Percentiles rank a stretch among this genome's conserved stretches.
phyloP scores from a whole-genome alignment of 2,888 invertebrate genomes.

The Meta bourneti region DNA sequence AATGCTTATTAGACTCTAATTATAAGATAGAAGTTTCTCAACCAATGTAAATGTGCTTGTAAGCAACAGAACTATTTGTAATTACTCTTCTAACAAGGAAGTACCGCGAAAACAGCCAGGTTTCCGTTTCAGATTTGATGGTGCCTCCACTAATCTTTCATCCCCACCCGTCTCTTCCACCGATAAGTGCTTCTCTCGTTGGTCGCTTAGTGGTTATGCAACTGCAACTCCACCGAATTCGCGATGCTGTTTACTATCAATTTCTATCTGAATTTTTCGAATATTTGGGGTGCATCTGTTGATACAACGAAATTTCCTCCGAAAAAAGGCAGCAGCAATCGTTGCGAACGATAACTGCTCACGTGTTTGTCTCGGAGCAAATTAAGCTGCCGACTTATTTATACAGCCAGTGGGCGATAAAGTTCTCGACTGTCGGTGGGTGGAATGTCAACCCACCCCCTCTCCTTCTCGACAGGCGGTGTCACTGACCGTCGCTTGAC shows the following conservation, averaged over 20 bases:
- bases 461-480: slow-evolving; percentile 21
- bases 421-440: slow-evolving; percentile 36
- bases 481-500: slow-evolving; percentile 74
- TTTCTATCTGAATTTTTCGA: neutral
- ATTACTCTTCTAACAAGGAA: slow-evolving; percentile 29
- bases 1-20: too few relatives aligned
- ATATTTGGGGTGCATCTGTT: slow-evolving; percentile 47
- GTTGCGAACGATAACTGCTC: slow-evolving; percentile 20
- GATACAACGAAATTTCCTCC: slow-evolving; percentile 32
- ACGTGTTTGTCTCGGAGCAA: slow-evolving; percentile 61
- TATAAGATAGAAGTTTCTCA: too few relatives aligned
- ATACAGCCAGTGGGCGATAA: slow-evolving; percentile 73
- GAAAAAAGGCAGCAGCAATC: slow-evolving; percentile 21
- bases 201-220: neutral
- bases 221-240: slow-evolving; percentile 3
- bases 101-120: neutral
- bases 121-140: neutral
- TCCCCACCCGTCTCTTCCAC: neutral
- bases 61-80: neutral
- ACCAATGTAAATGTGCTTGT: too few relatives aligned
- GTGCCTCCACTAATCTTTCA: neutral
- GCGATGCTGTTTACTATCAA: slow-evolving; percentile 4
- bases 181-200: neutral
- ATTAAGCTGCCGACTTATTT: slow-evolving; percentile 70
- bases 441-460: slow-evolving; percentile 54